Evolutionary conservation across 2,113 vertebrate genomes (phyloP), one percentile per base, ranked within the genome.

Genomic region (Leiothrix lutea): DNA sequence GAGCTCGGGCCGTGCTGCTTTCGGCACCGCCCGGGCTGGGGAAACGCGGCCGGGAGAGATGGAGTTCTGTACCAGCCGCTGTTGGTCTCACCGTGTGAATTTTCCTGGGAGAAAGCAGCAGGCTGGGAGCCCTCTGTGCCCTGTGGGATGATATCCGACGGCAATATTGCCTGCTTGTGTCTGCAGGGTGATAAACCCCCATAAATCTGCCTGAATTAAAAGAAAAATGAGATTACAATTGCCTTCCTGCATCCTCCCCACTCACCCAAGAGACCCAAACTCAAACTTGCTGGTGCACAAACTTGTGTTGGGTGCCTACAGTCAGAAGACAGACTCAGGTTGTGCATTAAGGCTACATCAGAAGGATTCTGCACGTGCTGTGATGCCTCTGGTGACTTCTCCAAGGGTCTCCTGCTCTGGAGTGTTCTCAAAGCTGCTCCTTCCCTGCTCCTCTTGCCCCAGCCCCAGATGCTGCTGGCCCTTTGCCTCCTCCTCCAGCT

Each of bases 1-100:
- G 25, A 79, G 54, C 42, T 5, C 0, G 2, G 44, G 22, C 17
- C 0, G 12, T 28, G 48, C 60, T 1, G 0, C 18, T 2, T 2
- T 38, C 7, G 6, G 65, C 50, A 38, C 11, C 4, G 1, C 56
- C 61, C 25, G 4, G 17, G 5, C n/a, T 0, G 5, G 29, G 45
- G n/a, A 50, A 77, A 56, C 0, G 6, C 14, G 38, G 74, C 56
- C n/a, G 8, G 50, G 38, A 79, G 60, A 35, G 44, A 8, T 20
- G 85, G 45, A 22, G 25, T 0, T 29, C 14, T 4, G 87, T 54
- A 0, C 9, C n/a, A 0, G 21, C 9, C 53, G 0, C 28, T 15
- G 71, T 45, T 2, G 5, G 6, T 5, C 3, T 3, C 57, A 6
- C 23, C 2, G 0, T 5, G 18, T 1, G 48, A 25, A 54, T 22